A percentile compares a stretch with the other conserved stretches of the same genome.
Evolutionary conservation across 2,113 vertebrate genomes (phyloP).

Genomic region (Chunga burmeisteri): DNA sequence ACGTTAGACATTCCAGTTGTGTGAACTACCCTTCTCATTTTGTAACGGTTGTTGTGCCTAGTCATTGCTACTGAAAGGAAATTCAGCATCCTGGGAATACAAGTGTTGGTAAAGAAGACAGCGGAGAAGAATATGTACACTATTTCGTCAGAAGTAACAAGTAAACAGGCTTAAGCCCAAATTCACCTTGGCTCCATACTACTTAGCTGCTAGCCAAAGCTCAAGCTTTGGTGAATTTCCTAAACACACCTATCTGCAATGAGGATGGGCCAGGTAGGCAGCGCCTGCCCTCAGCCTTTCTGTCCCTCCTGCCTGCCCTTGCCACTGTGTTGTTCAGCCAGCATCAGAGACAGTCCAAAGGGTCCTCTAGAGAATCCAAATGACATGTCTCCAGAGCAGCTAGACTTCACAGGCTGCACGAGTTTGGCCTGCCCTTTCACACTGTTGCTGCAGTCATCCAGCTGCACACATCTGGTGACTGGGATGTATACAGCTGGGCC

Average conservation of each 20-base stretch:
- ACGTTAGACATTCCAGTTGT: neutral
- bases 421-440: neutral
- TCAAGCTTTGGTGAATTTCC: neutral
- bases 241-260: neutral
- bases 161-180: neutral
- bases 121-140: neutral
- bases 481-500: neutral
- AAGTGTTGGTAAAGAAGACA: neutral
- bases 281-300: neutral
- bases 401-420: neutral
- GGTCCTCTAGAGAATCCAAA: neutral
- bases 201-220: neutral
- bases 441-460: neutral
- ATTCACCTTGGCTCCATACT: neutral
- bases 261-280: neutral
- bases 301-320: neutral
- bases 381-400: neutral
- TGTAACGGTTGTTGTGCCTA: neutral
- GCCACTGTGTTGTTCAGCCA: neutral
- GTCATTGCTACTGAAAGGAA: neutral
- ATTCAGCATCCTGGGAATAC: neutral
- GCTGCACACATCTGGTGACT: neutral
- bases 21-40: neutral
- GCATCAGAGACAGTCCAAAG: neutral
- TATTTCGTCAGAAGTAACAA: neutral